Evolutionary conservation across 2,797 vertebrate genomes (phyloP).

Genomic region (Chelon auratus): DNA sequence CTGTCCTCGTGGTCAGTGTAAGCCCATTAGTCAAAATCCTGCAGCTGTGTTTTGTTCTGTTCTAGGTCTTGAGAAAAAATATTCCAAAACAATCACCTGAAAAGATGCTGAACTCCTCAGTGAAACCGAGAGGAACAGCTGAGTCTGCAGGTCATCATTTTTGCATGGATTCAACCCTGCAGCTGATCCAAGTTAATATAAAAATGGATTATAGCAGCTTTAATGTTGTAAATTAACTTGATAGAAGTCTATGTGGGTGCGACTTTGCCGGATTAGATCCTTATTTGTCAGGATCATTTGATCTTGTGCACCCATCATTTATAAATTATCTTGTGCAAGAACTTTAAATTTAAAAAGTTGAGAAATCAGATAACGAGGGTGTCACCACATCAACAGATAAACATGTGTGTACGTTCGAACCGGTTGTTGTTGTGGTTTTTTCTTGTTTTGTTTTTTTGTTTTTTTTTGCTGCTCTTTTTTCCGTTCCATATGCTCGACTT

Average conservation of each 20-base stretch:
- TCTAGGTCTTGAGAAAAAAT: not conserved
- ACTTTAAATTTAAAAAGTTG: not conserved
- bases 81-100: not conserved
- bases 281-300: not conserved
- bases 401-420: not conserved
- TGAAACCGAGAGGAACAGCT: not conserved
- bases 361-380: not conserved
- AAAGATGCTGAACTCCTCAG: not conserved
- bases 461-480: conserved; percentile 23
- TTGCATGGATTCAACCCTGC: not conserved
- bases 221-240: not conserved
- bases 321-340: not conserved
- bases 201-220: not conserved
- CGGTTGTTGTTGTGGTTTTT: conserved; percentile 18
- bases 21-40: not conserved
- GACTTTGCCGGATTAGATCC: not conserved
- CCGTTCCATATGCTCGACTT: conserved; percentile 20
- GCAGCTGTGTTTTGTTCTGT: not conserved
- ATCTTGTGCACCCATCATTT: not conserved
- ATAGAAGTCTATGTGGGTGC: not conserved
- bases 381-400: conserved; percentile 2
- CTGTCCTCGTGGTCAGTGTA: not conserved
- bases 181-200: not conserved
- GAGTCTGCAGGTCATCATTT: not conserved
- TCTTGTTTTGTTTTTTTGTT: not conserved